Evolutionary conservation across 1,140 invertebrate genomes (phyloP).

Genomic region (Meloidogyne hapla): DNA sequence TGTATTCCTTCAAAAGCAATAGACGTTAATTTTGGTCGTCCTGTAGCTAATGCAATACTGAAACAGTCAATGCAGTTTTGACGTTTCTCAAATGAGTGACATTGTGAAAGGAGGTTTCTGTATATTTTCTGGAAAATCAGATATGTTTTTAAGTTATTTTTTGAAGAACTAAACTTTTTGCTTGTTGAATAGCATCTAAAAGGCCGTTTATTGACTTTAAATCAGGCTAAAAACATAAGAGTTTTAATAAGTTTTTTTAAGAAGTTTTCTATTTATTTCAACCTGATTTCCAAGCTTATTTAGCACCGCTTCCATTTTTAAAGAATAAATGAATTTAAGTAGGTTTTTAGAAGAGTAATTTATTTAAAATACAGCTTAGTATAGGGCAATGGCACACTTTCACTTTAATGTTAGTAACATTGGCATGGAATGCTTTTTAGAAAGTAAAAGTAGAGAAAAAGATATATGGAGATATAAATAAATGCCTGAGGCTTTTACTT

Average conservation of each 20-base stretch:
- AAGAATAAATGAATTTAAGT: not conserved
- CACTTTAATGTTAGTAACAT: slow-evolving; percentile 6
- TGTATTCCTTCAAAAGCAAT: slow-evolving; percentile 24
- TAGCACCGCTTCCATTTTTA: slow-evolving; percentile 9
- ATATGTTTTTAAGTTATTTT: not conserved
- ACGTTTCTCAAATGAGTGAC: not conserved
- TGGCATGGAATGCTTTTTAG: not conserved
- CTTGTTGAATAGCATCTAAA: slow-evolving; percentile 21
- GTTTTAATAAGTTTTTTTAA: not conserved
- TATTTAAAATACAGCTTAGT: not conserved
- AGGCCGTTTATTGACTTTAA: slow-evolving; percentile 14
- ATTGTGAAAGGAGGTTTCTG: not conserved
- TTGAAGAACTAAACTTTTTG: slow-evolving; percentile 18
- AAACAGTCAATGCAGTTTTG: slow-evolving; percentile 26
- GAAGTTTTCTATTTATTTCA: not conserved
- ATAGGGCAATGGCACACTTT: not conserved
- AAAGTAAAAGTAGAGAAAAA: not conserved
- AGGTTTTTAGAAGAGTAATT: not conserved
- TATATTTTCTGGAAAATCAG: not conserved
- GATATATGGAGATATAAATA: not conserved
- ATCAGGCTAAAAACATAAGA: not conserved
- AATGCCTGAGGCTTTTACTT: too few species aligned
- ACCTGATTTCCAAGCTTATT: slow-evolving; percentile 31
- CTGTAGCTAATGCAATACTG: slow-evolving; percentile 3
- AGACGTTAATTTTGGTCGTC: slow-evolving; percentile 6